Percentiles rank a stretch among this genome's conserved stretches.
phyloP scores from a whole-genome alignment of 2,888 invertebrate genomes.

The Synergus umbraculus region DNA sequence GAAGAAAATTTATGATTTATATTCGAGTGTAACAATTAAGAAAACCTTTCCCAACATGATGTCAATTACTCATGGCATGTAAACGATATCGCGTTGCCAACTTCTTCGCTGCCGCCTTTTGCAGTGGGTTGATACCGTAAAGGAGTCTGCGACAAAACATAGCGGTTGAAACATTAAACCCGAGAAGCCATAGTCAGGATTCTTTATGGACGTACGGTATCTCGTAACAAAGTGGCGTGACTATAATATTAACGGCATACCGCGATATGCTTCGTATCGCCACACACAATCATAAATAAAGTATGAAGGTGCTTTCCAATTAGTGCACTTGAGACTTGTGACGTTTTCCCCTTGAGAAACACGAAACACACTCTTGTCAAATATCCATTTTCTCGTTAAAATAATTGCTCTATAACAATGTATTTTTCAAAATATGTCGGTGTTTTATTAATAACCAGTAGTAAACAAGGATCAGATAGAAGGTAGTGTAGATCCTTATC shows the following conservation, averaged over 20 bases:
- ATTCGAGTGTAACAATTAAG: constrained; percentile 14
- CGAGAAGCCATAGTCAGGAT: constrained; percentile 50
- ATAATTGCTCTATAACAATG: too few relatives aligned
- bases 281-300: constrained; percentile 43
- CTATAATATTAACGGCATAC: constrained; percentile 48
- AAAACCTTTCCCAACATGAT: constrained; percentile 17
- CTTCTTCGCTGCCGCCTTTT: constrained; percentile 26
- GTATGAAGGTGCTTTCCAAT: constrained; percentile 17
- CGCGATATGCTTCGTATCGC: constrained; percentile 41
- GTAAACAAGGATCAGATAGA: neutral
- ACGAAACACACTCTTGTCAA: neutral
- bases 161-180: constrained; percentile 55
- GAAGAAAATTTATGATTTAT: neutral
- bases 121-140: constrained; percentile 41
- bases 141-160: constrained; percentile 54
- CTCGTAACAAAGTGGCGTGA: constrained; percentile 54
- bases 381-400: neutral
- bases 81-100: constrained; percentile 35
- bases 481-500: constrained; percentile 6
- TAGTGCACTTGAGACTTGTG: constrained; percentile 19
- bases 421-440: neutral
- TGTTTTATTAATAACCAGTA: neutral
- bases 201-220: constrained; percentile 51
- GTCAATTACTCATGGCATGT: constrained; percentile 35
- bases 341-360: constrained; percentile 1